phyloP scores from a whole-genome alignment of 2,113 vertebrate species.

The Psophia crepitans region DNA sequence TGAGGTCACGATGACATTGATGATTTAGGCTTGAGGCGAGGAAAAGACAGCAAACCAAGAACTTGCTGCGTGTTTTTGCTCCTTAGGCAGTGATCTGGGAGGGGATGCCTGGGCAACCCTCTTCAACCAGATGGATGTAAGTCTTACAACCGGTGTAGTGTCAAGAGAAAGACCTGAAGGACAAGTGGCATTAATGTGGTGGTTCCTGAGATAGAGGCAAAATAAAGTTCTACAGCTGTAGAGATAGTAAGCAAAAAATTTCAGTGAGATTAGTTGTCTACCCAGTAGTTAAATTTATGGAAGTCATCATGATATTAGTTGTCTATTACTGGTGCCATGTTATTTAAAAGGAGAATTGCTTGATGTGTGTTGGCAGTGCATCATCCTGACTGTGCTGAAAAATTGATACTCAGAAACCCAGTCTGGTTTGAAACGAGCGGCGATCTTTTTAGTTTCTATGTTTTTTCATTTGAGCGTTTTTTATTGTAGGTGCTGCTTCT shows the following conservation, averaged over 20 bases:
- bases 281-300: not conserved
- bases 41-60: not conserved
- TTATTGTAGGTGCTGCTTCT: slow-evolving; percentile 80
- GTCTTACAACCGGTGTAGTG: not conserved
- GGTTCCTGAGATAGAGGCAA: not conserved
- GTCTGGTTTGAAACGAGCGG: not conserved
- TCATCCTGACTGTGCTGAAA: not conserved
- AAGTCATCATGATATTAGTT: not conserved
- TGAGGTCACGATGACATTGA: not conserved
- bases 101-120: not conserved
- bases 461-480: rapidly evolving
- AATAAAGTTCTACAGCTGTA: not conserved
- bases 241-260: not conserved
- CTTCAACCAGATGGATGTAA: not conserved
- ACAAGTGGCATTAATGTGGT: not conserved
- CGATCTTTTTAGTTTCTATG: not conserved
- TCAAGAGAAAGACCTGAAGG: not conserved
- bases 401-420: not conserved
- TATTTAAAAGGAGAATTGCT: not conserved
- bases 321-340: not conserved
- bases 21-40: not conserved
- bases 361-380: not conserved
- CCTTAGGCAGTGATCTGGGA: not conserved
- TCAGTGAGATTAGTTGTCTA: not conserved
- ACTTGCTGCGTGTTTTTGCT: not conserved